Conservation (phyloP, 2,888 invertebrate genomes). For the Timema cristinae region DNA sequence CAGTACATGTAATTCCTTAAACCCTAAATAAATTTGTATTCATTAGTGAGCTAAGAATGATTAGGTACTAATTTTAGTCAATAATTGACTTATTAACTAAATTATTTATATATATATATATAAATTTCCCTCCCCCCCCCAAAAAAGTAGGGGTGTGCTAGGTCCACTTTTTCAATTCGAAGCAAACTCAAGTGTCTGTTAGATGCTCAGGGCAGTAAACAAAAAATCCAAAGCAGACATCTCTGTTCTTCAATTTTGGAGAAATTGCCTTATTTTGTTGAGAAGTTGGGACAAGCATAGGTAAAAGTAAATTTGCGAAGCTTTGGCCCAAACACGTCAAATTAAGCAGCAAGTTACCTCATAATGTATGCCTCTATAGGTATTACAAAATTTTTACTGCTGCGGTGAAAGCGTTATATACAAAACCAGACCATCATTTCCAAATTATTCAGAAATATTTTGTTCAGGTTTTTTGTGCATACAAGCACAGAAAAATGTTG, state of each 20-base stretch:
- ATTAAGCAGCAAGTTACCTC: constrained; percentile 14
- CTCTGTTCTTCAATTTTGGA: constrained; percentile 2
- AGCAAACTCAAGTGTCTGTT: too few species aligned
- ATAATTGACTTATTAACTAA: too few species aligned
- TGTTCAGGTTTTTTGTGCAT: neutral
- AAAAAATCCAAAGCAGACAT: constrained; percentile 20
- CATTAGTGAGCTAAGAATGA: too few species aligned
- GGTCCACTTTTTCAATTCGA: too few species aligned
- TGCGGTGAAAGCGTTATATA: neutral
- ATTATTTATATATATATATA: too few species aligned
- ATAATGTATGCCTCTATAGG: constrained; percentile 4
- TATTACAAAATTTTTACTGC: neutral
- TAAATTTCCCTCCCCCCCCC: too few species aligned
- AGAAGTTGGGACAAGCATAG: neutral
- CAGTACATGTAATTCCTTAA: too few species aligned
- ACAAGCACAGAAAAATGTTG: constrained; percentile 11
- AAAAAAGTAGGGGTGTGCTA: too few species aligned
- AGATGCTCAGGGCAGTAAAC: constrained; percentile 12
- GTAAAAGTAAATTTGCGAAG: constrained; percentile 17
- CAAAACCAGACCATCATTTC: neutral
- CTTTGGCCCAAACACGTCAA: constrained; percentile 9
- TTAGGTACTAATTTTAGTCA: too few species aligned
- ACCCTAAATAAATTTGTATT: too few species aligned
- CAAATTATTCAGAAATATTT: constrained; percentile 7
- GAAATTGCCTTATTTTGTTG: neutral